Base-by-base conservation (phyloP, 2,113 vertebrate species). In the Pogonocichla stellata region DNA sequence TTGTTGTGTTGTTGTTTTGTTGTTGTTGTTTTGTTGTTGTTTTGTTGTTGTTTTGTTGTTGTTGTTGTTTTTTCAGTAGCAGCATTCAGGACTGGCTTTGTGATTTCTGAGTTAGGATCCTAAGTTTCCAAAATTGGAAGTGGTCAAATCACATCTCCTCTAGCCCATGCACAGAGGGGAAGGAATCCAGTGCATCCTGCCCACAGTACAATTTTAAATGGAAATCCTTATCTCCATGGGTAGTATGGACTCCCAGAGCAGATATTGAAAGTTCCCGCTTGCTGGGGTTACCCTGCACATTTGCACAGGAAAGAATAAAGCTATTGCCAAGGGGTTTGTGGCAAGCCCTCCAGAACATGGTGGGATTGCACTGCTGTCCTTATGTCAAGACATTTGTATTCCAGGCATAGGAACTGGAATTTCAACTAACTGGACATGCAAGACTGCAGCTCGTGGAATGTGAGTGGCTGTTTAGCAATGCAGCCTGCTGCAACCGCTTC, bases 1-100 rank as follows among this genome's bases (percentile, higher is more conserved):
- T 40, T 45, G 19, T 19, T n/a, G n/a, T n/a, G n/a, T n/a, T 1
- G 0, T 45, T 45, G 13, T 20, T 19, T 45, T 45, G 9, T 10
- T 45, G 8, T 45, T 20, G 19, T 69, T 11, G 11, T 12, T 22
- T n/a, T n/a, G n/a, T n/a, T 1, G 0, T 45, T 45, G 13, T 20
- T 19, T 45, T 45, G 9, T 10, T 1, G 0, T 45, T 45, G 13
- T 20, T 19, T 45, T 45, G 9, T 10, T 45, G 8, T 45, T 20
- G 19, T 69, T 11, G 11, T 12, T 22, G 26, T 74, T 38, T 56
- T 1, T 0, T 33, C 20, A 57, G 4, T 17, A 45, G 19, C 17
- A 78, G 25, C 3, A 3, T 54, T 66, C 61, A 69, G 43, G 66
- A 38, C 19, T 43, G 45, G 6, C 14, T 73, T 65, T 78, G 16